Percentiles rank a stretch among this genome's conserved stretches.
These are phyloP conservation scores for Thamnophis elegans DNA, from an alignment of 2,797 vertebrate genomes.

Conservation along the genomic window DNA sequence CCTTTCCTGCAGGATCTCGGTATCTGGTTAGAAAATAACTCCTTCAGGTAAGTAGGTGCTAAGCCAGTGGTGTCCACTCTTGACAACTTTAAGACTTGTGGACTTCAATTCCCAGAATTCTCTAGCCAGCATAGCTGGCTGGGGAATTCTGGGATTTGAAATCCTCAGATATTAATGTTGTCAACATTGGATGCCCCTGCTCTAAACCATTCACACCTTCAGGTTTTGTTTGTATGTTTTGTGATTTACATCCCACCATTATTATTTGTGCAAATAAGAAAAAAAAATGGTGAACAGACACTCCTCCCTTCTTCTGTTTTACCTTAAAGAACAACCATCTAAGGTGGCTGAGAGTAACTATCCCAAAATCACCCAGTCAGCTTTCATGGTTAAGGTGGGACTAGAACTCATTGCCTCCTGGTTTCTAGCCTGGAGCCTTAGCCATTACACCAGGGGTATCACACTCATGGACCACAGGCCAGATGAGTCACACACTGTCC, in stretches of 20 bases:
- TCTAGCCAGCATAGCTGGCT: background rate
- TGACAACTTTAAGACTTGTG: background rate
- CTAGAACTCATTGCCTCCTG: background rate
- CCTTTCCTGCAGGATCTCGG: background rate
- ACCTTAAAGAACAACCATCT: background rate
- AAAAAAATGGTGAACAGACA: background rate
- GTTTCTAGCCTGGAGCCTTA: background rate
- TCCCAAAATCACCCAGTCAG: background rate
- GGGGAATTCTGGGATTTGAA: background rate
- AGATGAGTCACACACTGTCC: no score
- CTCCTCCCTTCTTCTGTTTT: background rate
- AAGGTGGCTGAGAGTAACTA: background rate
- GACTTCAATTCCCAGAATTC: background rate
- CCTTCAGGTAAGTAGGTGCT: background rate
- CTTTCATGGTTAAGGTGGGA: background rate
- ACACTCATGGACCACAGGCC: accelerated
- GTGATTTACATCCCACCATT: background rate
- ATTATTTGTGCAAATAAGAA: background rate
- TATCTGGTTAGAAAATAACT: background rate
- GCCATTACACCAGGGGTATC: no score
- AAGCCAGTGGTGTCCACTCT: background rate
- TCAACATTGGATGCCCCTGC: background rate
- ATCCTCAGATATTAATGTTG: background rate
- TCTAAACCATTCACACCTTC: no score
- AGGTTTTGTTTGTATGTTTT: background rate